Base-by-base conservation (phyloP, 2,797 vertebrate genomes). In the Chaetodon trifasciatus region DNA sequence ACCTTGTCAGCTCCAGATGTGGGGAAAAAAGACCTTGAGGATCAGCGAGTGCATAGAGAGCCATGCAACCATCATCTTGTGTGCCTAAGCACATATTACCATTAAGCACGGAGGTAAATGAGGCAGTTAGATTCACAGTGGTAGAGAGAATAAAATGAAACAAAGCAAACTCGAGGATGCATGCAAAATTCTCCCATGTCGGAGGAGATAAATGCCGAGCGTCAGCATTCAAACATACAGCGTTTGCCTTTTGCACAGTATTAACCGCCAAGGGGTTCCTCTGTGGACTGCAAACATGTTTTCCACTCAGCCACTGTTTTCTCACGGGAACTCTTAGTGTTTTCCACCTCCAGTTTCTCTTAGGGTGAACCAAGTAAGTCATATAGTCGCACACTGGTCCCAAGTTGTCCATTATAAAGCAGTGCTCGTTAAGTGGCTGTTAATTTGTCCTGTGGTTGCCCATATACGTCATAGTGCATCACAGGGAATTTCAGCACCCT, bases 261-360 rank as follows among this genome's bases (percentile, higher is more conserved):
- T 74, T 58, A 87, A 68, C 76, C 10, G 28, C 71, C 62, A 32
- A 46, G 72, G 67, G 72, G 57, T 65, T 71, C 53, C 86, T 91
- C 78, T 15, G 49, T 80, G 84, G 76, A 77, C 78, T 39, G 62
- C 75, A 78, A 79, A 90, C 89, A 87, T 91, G 88, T 92, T 92
- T 91, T 90, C 86, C 70, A 70, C 68, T 75, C 65, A 61, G 74
- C 88, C 72, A 81, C 78, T 35, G 53, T 77, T 88, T 78, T 11
- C 91, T 86, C 90, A 16, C 0, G 64, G 88, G 91, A 46, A 37
- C 82, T 75, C 76, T 76, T 83, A 52, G 56, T 83, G 79, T 87
- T 93, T 89, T 91, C 85, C 88, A 89, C 78, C 87, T 77, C 72
- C 76, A 80, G 44, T 84, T 86, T 74, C 86, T 91, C 77, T 72